Base-by-base conservation (phyloP, 1,140 invertebrate species). In the Maconellicoccus hirsutus region DNA sequence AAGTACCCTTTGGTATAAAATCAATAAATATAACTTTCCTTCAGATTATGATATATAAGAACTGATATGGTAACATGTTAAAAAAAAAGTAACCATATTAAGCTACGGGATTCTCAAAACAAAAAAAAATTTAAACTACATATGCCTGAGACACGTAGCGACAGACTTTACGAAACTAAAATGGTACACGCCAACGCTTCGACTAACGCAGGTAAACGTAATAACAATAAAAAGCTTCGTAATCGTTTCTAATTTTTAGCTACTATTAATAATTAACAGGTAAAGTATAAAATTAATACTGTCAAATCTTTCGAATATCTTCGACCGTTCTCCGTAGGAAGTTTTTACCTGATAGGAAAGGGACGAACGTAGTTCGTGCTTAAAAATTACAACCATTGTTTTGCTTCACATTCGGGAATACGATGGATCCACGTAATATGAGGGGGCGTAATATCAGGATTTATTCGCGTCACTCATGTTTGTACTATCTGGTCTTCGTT, bases 401-500 rank as follows among this genome's bases (percentile, higher is more conserved):
- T 66, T 23, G 8, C 25, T 23, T 66, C 19, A 66, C 25, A 26
- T 23, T 66, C 61, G 61, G 10, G 61, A 26, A 25, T 16, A 66
- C 25, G 61, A 26, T 19, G 61, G 25, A 8, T 66, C 61, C 22
- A 19, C 70, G 61, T 72, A 70, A 71, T 70, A 72, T 10, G 72
- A 59, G 33, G 72, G 59, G 39, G 70, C 70, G 71, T 76, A 74
- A 76, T 79, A 84, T 84, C 82, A 84, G 76, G 82, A 85, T 79
- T 84, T 84, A 75, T 80, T 78, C 73, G 79, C 80, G 72, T 82
- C 83, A 29, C 78, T 76, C 25, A 33, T 27, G 52, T 38, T 71
- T 59, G 69, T 71, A 72, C 83, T 84, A 75, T 86, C 88, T 73
- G 82, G 81, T 76, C 83, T 81, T 75, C 92, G 86, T 77, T 94